These are phyloP conservation scores for Strongylocentrotus purpuratus DNA, from an alignment of 35 echinoderm and acorn worm genomes.

Conservation along the genomic window DNA sequence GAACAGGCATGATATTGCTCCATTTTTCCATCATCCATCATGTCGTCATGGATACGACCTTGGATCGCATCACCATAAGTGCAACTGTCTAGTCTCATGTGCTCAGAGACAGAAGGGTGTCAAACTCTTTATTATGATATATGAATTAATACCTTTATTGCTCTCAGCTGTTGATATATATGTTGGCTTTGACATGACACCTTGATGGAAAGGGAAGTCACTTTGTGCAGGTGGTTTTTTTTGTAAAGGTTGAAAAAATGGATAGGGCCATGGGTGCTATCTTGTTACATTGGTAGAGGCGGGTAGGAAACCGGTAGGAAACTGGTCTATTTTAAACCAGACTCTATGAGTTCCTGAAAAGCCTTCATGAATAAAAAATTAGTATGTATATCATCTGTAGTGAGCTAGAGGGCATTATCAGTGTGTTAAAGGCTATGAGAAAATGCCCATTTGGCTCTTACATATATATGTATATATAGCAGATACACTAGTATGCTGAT, in stretches of 20 bases:
- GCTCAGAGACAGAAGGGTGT: too few relatives aligned
- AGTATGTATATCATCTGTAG: neutral
- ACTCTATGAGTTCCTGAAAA: neutral
- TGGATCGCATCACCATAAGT: neutral
- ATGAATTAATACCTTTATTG: too few relatives aligned
- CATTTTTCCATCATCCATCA: conserved; percentile 9
- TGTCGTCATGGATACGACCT: neutral
- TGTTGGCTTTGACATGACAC: neutral
- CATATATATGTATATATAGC: too few relatives aligned
- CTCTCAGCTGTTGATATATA: neutral
- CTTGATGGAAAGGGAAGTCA: neutral
- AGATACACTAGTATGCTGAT: neutral
- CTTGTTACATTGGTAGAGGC: neutral
- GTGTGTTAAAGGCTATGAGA: neutral
- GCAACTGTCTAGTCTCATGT: neutral
- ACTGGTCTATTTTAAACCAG: neutral
- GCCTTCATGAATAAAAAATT: neutral
- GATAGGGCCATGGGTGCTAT: neutral
- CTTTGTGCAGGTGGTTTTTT: neutral
- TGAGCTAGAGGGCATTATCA: too few relatives aligned
- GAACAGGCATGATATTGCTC: neutral
- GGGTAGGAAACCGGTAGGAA: neutral
- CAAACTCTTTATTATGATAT: too few relatives aligned
- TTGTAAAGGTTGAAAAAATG: neutral
- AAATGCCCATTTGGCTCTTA: neutral